Evolutionary conservation across 35 echinoderm and acorn worm genomes (phyloP).

Genomic region (Heliocidaris erythrogramma): DNA sequence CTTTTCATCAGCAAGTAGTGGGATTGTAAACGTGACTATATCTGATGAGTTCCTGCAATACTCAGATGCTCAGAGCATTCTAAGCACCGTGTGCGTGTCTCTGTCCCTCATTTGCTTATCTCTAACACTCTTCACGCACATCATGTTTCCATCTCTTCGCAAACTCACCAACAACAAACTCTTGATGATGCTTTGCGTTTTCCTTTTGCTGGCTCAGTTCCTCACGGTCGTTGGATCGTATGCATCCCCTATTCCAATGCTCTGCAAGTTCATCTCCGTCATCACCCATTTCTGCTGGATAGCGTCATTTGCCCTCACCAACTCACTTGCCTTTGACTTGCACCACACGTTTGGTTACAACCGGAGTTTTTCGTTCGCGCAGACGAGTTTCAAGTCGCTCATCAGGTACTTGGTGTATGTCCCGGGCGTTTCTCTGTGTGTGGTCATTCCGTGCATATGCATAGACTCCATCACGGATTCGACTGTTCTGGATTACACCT

Average conservation of each 20-base stretch:
- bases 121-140: slow-evolving; percentile 48
- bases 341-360: slow-evolving; percentile 50
- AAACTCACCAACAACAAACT: slow-evolving; percentile 47
- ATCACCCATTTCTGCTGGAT: slow-evolving; percentile 66
- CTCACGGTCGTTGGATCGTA: slow-evolving; percentile 26
- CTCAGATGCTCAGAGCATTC: slow-evolving; percentile 28
- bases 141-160: slow-evolving; percentile 57
- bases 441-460: slow-evolving; percentile 24
- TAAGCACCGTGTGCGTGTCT: slow-evolving; percentile 40
- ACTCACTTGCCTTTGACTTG: slow-evolving; percentile 47
- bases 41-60: not conserved
- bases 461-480: slow-evolving; percentile 16
- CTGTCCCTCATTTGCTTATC: slow-evolving; percentile 32
- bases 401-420: not conserved
- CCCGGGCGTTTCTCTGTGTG: slow-evolving; percentile 34
- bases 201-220: slow-evolving; percentile 55
- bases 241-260: not conserved
- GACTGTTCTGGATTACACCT: slow-evolving; percentile 40
- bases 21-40: not conserved
- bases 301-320: slow-evolving; percentile 48
- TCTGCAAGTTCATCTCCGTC: slow-evolving; percentile 51
- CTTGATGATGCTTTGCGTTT: slow-evolving; percentile 54
- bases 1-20: not conserved
- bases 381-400: slow-evolving; percentile 22
- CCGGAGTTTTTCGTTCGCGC: not conserved